Conservation (phyloP, 30 jellyfish, hydroid and myxozoan species). For the Chironex yamaguchii region DNA sequence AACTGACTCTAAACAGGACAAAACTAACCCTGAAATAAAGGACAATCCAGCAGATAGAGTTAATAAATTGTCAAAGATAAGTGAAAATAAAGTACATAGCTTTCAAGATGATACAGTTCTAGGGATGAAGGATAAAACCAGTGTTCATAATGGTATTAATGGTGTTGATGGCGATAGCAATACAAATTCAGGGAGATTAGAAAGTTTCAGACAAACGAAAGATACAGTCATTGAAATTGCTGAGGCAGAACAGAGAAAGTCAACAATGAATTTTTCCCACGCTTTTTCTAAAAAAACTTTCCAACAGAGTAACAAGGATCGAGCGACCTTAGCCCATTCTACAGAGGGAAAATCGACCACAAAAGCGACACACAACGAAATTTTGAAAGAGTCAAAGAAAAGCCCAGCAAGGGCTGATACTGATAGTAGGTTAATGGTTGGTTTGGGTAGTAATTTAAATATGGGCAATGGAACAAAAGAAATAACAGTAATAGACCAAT, state of each 20-base stretch:
- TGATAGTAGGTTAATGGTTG: background rate
- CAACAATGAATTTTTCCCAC: slow-evolving; percentile 20
- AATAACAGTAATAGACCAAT: background rate
- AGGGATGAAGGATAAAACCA: background rate
- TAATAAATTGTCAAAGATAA: background rate
- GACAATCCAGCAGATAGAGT: background rate
- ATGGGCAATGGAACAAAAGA: background rate
- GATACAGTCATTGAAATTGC: slow-evolving; percentile 50
- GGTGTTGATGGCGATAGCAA: background rate
- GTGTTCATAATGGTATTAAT: no score
- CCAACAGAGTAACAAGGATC: background rate
- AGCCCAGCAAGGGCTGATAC: background rate
- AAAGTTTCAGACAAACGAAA: slow-evolving; percentile 1
- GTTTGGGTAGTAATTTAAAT: background rate
- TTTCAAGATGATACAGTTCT: background rate
- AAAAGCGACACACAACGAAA: background rate
- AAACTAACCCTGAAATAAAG: background rate
- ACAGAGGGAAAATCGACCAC: background rate
- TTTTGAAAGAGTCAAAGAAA: background rate
- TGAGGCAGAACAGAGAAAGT: slow-evolving; percentile 63
- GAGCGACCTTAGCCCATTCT: background rate
- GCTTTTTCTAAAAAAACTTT: background rate
- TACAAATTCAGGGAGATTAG: slow-evolving; percentile 3
- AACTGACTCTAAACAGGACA: slow-evolving; percentile 9
- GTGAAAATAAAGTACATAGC: background rate